Evolutionary conservation across 2,797 vertebrate genomes (phyloP), one percentile per base, ranked within the genome.

Genomic region (Otolemur crassicaudatus): DNA sequence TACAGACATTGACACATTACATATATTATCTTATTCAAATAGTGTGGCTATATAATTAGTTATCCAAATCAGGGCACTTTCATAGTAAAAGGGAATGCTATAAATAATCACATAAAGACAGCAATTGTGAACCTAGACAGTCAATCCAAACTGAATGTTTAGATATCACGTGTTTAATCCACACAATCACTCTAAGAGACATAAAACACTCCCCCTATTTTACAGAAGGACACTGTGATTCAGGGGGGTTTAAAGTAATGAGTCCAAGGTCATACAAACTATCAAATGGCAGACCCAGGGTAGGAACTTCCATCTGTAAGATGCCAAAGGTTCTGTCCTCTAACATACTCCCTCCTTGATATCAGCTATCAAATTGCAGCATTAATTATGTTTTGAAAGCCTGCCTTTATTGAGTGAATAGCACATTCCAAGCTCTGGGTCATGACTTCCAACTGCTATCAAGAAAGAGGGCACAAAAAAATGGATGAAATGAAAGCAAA

Each of bases 301-400:
- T 19, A 31, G 46, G 94, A 96, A 76, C 11, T 56, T 43, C 40
- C 40, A 34, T 46, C 17, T 72, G 11, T 73, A 88, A 58, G 25
- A 60, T 58, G 12, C 31, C 72, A 69, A 37, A 94, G 19, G 7
- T 46, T 70, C 60, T 93, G 77, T 72, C 34, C 53, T 79, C n/a
- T 79, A 43, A 94, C n/a, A 19, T 14, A 60, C 9, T 83, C 27
- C 63, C 70, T 81, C 43, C 12, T 67, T 83, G 22, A 20, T 84
- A 91, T 63, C 31, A 87, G 76, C 56, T 90, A 58, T 22, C 58
- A 87, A 90, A 53, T 49, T 49, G 84, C 27, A 79, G 10, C 60
- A 75, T 93, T 76, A 89, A 89, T 84, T 96, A 94, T 93, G 34
- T 27, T 90, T 85, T 87, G 60, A 75, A 90, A 92, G 40, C 31